These are phyloP conservation scores for Crematogaster levior DNA, from an alignment of 2,888 invertebrate genomes.

Conservation along the genomic window DNA sequence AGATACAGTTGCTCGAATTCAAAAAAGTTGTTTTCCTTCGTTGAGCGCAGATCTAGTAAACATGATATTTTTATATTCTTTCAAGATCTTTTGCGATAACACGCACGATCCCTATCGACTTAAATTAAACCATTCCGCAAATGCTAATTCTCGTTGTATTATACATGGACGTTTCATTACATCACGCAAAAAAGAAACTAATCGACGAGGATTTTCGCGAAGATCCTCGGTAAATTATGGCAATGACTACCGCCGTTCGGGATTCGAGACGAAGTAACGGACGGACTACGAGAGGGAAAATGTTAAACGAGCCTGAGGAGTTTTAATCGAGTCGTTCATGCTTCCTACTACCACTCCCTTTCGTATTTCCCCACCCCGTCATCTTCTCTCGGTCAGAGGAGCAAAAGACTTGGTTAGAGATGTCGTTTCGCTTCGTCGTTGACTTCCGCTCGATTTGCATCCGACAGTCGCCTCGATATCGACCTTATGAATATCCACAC, in stretches of 20 bases:
- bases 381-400: constrained; percentile 38
- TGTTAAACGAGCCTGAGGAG: constrained; percentile 65
- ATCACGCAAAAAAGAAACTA: neutral
- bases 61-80: neutral
- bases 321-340: constrained; percentile 68
- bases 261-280: neutral
- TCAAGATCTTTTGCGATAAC: neutral
- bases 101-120: neutral
- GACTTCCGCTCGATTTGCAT: constrained; percentile 74
- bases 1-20: neutral
- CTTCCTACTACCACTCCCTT: constrained; percentile 32
- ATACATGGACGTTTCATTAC: neutral
- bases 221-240: neutral
- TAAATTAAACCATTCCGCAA: neutral
- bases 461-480: constrained; percentile 67
- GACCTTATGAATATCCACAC: constrained; percentile 72
- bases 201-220: neutral
- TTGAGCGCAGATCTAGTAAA: neutral
- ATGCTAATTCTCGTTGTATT: neutral
- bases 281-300: constrained; percentile 4
- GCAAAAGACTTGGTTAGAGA: constrained; percentile 48
- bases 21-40: constrained; percentile 1
- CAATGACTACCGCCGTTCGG: neutral
- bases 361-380: neutral
- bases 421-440: constrained; percentile 65